A percentile compares a stretch with the other conserved stretches of the same genome.
Evolutionary conservation across 2,888 invertebrate species (phyloP).

Genomic region (Hydrotaea diabolus): DNA sequence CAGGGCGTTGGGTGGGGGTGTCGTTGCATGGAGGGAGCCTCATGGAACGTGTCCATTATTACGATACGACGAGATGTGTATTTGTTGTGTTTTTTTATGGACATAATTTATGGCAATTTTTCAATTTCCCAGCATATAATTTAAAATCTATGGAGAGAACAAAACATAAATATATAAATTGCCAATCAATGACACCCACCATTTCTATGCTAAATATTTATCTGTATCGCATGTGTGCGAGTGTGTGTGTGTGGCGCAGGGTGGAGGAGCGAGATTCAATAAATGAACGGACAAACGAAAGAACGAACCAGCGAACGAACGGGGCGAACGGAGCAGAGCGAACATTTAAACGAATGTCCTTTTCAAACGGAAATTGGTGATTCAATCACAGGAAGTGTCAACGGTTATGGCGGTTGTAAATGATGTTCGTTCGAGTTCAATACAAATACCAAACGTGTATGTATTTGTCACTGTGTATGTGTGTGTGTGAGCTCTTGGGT

Average conservation of each 20-base stretch:
- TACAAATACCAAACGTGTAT: constrained; percentile 41
- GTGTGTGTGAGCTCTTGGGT: constrained; percentile 9
- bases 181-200: constrained; percentile 58
- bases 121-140: constrained; percentile 66
- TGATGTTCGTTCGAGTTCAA: constrained; percentile 64
- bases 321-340: constrained; percentile 3
- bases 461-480: not conserved
- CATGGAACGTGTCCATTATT: constrained; percentile 48
- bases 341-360: constrained; percentile 60
- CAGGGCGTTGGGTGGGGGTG: no score
- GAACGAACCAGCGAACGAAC: constrained; percentile 48
- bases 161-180: constrained; percentile 43
- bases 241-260: constrained; percentile 7
- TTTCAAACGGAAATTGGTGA: constrained; percentile 69
- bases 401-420: constrained; percentile 69
- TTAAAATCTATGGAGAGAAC: constrained; percentile 60
- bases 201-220: constrained; percentile 47
- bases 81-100: constrained; percentile 50
- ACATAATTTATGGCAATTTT: constrained; percentile 67
- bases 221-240: not conserved
- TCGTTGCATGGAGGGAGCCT: not conserved
- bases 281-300: constrained; percentile 57
- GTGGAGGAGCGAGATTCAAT: constrained; percentile 56
- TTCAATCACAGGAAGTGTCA: constrained; percentile 70
- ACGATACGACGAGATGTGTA: constrained; percentile 3